These are phyloP conservation scores for Apamea monoglypha DNA, from an alignment of 2,888 invertebrate genomes.

Conservation along the genomic window DNA sequence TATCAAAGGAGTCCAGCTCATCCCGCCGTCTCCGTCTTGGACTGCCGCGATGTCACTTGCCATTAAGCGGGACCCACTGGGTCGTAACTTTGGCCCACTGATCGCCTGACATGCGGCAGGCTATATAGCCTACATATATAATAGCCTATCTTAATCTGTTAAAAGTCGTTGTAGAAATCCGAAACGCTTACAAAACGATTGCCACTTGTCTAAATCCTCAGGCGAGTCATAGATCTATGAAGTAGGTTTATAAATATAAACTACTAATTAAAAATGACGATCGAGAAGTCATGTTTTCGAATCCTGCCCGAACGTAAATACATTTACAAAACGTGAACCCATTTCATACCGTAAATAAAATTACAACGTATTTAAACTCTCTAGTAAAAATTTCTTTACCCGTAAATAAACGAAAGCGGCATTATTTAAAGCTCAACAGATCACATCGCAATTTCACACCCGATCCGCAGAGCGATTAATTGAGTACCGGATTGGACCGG, in stretches of 20 bases:
- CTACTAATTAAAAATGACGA: neutral
- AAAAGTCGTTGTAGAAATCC: neutral
- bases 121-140: no score
- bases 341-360: neutral
- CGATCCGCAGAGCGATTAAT: constrained; percentile 49
- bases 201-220: neutral
- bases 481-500: constrained; percentile 34
- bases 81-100: no score
- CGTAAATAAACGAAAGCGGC: constrained; percentile 19
- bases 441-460: constrained; percentile 56
- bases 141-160: no score
- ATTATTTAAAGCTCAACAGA: constrained; percentile 54
- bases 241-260: neutral
- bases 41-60: no score
- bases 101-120: no score
- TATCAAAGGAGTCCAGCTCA: no score
- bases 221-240: neutral
- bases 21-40: no score
- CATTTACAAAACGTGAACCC: neutral
- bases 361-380: neutral
- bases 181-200: neutral
- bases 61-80: no score
- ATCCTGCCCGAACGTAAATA: no score
- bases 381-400: neutral
- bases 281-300: neutral